Evolutionary conservation across 2,797 vertebrate species (phyloP).

Genomic region (Pangasius sanitwongsei): DNA sequence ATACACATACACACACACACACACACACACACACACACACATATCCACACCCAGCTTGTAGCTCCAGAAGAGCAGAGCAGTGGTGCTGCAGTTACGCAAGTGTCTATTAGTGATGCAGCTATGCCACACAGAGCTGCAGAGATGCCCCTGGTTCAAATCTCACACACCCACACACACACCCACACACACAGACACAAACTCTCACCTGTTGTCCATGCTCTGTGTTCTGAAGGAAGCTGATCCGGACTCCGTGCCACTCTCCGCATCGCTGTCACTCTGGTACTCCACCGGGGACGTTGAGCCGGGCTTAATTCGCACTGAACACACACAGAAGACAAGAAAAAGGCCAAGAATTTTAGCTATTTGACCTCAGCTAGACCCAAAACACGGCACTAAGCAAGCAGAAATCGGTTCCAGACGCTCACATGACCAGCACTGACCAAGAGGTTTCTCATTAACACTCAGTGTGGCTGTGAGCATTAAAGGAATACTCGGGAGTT

Average conservation of each 20-base stretch:
- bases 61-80: conserved; percentile 42
- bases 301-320: conserved; percentile 88
- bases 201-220: conserved; percentile 67
- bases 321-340: background rate
- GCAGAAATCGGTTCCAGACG: background rate
- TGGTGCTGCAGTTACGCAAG: conserved; percentile 64
- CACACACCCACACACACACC: background rate
- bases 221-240: conserved; percentile 78
- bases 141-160: conserved; percentile 8
- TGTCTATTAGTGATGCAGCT: conserved; percentile 61
- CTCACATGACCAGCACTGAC: background rate
- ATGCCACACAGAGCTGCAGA: background rate
- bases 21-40: background rate
- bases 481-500: background rate
- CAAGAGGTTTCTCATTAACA: background rate
- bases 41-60: conserved; percentile 59
- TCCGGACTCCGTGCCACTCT: conserved; percentile 84
- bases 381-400: background rate
- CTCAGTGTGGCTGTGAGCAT: too few species aligned
- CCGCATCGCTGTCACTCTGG: conserved; percentile 89
- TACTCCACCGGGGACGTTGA: conserved; percentile 89
- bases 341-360: background rate
- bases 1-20: conserved; percentile 45
- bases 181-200: background rate
- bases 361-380: conserved; percentile 6